These are phyloP conservation scores for Cheilosia vernalis DNA, from an alignment of 2,888 invertebrate genomes.

Conservation along the genomic window DNA sequence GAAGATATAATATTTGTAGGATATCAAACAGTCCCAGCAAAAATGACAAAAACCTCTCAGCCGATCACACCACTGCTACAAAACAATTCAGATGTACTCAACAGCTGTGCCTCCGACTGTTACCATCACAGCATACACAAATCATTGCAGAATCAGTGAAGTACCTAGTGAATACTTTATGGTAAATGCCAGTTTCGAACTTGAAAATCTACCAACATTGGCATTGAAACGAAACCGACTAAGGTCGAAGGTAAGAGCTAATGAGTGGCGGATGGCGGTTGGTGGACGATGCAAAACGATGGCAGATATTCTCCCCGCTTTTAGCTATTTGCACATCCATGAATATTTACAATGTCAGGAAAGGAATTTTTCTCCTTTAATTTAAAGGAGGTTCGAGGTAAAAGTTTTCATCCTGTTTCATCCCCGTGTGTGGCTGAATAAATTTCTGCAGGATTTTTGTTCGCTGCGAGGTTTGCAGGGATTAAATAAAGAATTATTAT, in stretches of 20 bases:
- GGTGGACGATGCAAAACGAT: not conserved
- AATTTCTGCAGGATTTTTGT: slow-evolving; percentile 16
- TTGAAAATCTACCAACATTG: slow-evolving; percentile 53
- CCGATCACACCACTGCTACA: no score
- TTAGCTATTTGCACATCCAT: not conserved
- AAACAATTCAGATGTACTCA: not conserved
- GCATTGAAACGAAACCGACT: slow-evolving; percentile 33
- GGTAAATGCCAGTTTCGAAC: slow-evolving; percentile 43
- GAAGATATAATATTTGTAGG: not conserved
- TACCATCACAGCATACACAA: not conserved
- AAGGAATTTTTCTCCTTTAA: slow-evolving; percentile 8
- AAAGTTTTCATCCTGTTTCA: slow-evolving; percentile 21
- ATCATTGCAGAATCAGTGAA: slow-evolving; percentile 8
- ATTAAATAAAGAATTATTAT: not conserved
- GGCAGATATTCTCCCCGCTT: not conserved
- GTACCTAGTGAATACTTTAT: slow-evolving; percentile 48
- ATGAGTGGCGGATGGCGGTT: not conserved
- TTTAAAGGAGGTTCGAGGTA: slow-evolving; percentile 24
- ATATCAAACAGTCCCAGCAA: no score
- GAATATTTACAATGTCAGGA: slow-evolving; percentile 27
- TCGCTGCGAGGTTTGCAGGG: not conserved
- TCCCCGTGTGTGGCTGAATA: slow-evolving; percentile 15
- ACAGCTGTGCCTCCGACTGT: not conserved
- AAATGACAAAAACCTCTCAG: no score
- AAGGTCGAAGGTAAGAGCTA: slow-evolving; percentile 14